Conservation (phyloP, 2,113 vertebrate species). For the Pseudorhombus dupliciocellatus region DNA sequence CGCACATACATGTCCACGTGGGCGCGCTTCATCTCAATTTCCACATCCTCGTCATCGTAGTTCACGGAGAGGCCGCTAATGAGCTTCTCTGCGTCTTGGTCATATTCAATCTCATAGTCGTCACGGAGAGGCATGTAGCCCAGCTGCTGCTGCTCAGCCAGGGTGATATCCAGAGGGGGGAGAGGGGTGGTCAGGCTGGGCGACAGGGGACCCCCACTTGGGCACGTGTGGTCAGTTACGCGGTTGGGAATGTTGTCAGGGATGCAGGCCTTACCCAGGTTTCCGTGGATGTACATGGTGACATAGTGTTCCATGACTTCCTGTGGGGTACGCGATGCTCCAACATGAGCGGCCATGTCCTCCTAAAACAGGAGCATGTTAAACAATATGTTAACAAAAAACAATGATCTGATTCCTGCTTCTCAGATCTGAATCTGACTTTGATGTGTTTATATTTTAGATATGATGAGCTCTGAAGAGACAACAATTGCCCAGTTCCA, state of each 20-base stretch:
- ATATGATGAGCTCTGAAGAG: background rate
- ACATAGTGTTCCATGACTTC: conserved; percentile 99
- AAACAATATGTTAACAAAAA: background rate
- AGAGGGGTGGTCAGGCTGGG: conserved; percentile 94
- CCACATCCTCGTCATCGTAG: conserved; percentile 96
- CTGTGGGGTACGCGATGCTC: conserved; percentile 90
- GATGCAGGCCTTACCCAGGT: conserved; percentile 97
- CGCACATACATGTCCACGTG: conserved; percentile 99
- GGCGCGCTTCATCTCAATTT: conserved; percentile 94
- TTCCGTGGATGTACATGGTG: conserved; percentile 98
- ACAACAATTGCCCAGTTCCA: no score
- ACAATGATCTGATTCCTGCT: background rate
- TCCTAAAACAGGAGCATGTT: conserved; percentile 87
- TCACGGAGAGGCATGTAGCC: conserved; percentile 98
- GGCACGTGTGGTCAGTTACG: conserved; percentile 97
- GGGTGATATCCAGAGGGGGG: conserved; percentile 89
- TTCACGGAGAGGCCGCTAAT: conserved; percentile 97
- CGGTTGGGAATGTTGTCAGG: conserved; percentile 96
- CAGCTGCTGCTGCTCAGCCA: conserved; percentile 94
- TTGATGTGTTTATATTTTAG: no score
- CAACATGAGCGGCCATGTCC: conserved; percentile 96
- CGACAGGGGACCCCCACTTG: conserved; percentile 90
- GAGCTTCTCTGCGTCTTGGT: conserved; percentile 95
- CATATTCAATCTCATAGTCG: conserved; percentile 97
- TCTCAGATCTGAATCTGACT: background rate